phyloP scores from a whole-genome alignment of 2,113 vertebrate species.

The Pterocles orientalis region DNA sequence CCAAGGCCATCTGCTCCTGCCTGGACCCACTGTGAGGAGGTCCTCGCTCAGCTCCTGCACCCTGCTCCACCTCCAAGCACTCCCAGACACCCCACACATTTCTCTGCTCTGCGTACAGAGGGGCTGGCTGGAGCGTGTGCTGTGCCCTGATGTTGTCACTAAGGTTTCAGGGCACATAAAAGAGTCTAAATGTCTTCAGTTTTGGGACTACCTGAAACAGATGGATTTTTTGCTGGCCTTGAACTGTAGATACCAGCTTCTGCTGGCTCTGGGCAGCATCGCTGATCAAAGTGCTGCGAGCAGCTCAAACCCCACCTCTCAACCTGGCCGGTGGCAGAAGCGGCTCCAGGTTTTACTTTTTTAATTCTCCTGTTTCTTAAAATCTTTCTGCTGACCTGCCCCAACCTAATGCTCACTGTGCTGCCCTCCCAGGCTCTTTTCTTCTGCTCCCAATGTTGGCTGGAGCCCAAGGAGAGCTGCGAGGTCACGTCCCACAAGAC shows the following conservation, averaged over 20 bases:
- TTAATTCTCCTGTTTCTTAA: neutral
- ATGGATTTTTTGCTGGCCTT: neutral
- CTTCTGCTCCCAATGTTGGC: neutral
- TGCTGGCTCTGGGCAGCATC: neutral
- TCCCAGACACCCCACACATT: rapidly evolving
- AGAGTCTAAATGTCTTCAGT: neutral
- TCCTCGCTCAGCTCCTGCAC: neutral
- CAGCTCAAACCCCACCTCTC: neutral
- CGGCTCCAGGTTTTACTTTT: neutral
- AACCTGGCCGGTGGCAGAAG: neutral
- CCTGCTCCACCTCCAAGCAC: neutral
- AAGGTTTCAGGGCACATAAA: neutral
- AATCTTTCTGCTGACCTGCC: neutral
- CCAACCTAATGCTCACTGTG: neutral
- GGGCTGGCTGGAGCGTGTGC: neutral
- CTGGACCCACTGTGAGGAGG: neutral
- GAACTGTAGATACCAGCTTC: neutral
- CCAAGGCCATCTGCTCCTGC: neutral
- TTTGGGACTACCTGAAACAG: neutral
- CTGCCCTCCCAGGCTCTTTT: neutral
- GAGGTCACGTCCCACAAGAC: neutral
- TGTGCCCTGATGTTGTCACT: neutral
- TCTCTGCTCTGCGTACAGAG: neutral
- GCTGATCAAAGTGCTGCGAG: neutral
- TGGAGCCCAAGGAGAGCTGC: neutral